phyloP scores from a whole-genome alignment of 2,797 vertebrate species.

The Falco peregrinus region DNA sequence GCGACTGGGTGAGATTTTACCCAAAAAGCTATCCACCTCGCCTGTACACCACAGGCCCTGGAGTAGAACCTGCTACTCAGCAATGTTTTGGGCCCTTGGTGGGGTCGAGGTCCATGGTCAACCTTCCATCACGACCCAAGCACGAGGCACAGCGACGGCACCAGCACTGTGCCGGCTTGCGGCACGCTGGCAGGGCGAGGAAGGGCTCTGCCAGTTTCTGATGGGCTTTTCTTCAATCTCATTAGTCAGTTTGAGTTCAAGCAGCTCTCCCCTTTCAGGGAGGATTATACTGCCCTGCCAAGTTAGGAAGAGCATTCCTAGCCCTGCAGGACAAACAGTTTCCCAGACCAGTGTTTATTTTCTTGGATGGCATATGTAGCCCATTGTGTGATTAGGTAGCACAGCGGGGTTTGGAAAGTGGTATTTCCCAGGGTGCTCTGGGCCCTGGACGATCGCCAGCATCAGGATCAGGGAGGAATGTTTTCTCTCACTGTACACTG shows the following conservation, averaged over 20 bases:
- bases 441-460: conserved; percentile 44
- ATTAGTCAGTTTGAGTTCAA: conserved; percentile 61
- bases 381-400: conserved; percentile 72
- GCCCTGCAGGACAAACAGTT: conserved; percentile 69
- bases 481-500: conserved; percentile 49
- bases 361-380: conserved; percentile 70
- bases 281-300: conserved; percentile 64
- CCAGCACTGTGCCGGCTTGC: neutral
- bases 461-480: conserved; percentile 51
- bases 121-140: neutral
- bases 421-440: conserved; percentile 63
- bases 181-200: neutral
- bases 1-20: neutral
- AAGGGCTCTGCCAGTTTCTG: conserved; percentile 40
- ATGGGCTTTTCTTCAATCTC: conserved; percentile 55
- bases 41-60: neutral
- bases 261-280: conserved; percentile 63
- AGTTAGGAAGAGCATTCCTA: conserved; percentile 70
- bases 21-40: neutral
- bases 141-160: neutral
- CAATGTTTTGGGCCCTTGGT: neutral
- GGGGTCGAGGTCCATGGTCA: neutral
- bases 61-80: neutral
- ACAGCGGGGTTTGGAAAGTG: conserved; percentile 42
- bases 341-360: conserved; percentile 71